Percentiles rank a stretch among this genome's conserved stretches.
phyloP scores from a whole-genome alignment of 2,888 invertebrate genomes.

The Schrankia costaestrigalis region DNA sequence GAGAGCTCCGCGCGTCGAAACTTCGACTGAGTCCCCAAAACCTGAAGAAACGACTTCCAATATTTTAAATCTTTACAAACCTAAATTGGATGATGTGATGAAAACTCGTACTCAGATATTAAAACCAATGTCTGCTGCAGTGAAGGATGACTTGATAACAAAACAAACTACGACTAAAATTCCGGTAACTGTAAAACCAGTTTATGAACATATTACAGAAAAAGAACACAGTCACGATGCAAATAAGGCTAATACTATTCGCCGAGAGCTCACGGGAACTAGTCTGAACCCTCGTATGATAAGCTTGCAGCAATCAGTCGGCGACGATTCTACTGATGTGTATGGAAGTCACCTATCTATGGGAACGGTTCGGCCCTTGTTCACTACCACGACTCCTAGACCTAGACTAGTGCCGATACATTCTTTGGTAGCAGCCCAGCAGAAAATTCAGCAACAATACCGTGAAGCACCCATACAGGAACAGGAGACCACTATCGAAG shows the following conservation, averaged over 20 bases:
- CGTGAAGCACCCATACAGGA: conserved; percentile 58
- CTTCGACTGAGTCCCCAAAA: conserved; percentile 42
- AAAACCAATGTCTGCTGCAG: conserved; percentile 55
- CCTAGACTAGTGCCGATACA: conserved; percentile 79
- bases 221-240: conserved; percentile 60
- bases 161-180: conserved; percentile 66
- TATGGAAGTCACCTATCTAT: conserved; percentile 84
- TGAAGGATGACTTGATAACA: conserved; percentile 60
- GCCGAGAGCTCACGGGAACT: conserved; percentile 83
- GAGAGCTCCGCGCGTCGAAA: conserved; percentile 54
- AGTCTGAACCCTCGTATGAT: conserved; percentile 78
- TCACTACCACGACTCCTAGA: conserved; percentile 82
- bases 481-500: conserved; percentile 72
- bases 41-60: conserved; percentile 56
- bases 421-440: conserved; percentile 70
- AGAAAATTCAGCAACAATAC: conserved; percentile 71
- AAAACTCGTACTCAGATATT: conserved; percentile 60
- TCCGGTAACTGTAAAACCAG: conserved; percentile 73
- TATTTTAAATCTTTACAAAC: conserved; percentile 56
- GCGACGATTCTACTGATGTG: conserved; percentile 85
- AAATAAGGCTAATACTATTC: conserved; percentile 79
- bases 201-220: conserved; percentile 73
- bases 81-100: conserved; percentile 54
- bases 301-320: conserved; percentile 80
- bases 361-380: conserved; percentile 83